A percentile compares a stretch with the other conserved stretches of the same genome.
These are phyloP conservation scores for Frieseomelitta varia DNA, from an alignment of 1,140 invertebrate species.

Conservation along the genomic window DNA sequence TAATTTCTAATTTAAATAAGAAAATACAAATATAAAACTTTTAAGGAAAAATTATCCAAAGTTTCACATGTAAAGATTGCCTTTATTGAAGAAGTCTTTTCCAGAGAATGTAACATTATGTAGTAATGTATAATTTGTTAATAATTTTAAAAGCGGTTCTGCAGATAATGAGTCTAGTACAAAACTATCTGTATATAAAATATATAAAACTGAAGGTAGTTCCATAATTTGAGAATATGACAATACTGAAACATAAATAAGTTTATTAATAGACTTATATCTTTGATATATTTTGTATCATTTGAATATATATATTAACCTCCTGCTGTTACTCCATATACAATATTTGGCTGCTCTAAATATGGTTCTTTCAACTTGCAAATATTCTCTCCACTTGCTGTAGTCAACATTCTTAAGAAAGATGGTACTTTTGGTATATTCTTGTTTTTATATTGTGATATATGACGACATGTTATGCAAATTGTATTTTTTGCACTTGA, in stretches of 20 bases:
- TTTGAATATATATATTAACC: constrained; percentile 67
- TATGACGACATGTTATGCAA: constrained; percentile 68
- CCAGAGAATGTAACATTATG: constrained; percentile 58
- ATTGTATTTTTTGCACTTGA: constrained; percentile 65
- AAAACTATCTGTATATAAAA: constrained; percentile 77
- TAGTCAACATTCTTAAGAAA: constrained; percentile 71
- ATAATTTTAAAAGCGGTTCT: constrained; percentile 73
- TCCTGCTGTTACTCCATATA: constrained; percentile 76
- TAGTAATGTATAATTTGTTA: constrained; percentile 61
- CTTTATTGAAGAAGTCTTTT: constrained; percentile 77
- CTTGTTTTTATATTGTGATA: constrained; percentile 71
- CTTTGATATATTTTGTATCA: not conserved
- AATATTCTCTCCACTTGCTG: constrained; percentile 58
- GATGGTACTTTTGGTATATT: constrained; percentile 62
- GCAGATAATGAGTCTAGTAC: constrained; percentile 72
- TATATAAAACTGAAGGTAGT: constrained; percentile 69
- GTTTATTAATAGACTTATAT: constrained; percentile 12
- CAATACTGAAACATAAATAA: constrained; percentile 66
- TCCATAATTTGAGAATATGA: constrained; percentile 74
- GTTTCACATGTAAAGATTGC: constrained; percentile 78
- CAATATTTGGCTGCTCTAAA: constrained; percentile 77
- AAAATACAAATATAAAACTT: constrained; percentile 5
- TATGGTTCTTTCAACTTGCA: constrained; percentile 49
- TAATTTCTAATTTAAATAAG: not conserved
- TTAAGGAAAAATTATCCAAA: not conserved